Conservation (phyloP, 2,797 vertebrate species). For the Thamnophis elegans region DNA sequence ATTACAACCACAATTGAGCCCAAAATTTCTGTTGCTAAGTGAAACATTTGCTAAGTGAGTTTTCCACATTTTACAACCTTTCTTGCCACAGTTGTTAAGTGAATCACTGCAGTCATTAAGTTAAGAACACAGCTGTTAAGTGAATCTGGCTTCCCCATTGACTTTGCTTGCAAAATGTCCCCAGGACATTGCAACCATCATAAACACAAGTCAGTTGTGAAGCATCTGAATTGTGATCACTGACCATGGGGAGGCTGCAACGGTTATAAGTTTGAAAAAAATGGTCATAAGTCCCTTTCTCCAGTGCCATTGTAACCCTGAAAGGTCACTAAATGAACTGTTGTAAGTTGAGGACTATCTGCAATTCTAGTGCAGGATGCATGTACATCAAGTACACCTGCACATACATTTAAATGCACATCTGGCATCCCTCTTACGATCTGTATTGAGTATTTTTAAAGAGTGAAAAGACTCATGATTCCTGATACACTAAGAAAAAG, state of each 20-base stretch:
- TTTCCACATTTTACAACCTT: neutral
- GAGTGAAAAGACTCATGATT: neutral
- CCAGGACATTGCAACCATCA: no score
- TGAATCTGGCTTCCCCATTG: neutral
- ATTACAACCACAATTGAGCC: no score
- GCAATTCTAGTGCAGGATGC: neutral
- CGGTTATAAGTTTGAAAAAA: neutral
- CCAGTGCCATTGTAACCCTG: neutral
- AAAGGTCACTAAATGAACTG: neutral
- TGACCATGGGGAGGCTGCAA: neutral
- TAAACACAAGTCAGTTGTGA: neutral
- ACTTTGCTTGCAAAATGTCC: neutral
- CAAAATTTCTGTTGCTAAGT: neutral
- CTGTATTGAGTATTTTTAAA: neutral
- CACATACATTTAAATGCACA: neutral
- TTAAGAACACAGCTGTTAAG: neutral
- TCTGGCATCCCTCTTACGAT: neutral
- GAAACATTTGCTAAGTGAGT: neutral
- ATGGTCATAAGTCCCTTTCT: neutral
- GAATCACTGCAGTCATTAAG: neutral
- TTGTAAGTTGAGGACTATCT: neutral
- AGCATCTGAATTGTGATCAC: neutral
- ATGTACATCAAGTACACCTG: neutral
- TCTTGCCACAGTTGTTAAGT: neutral
- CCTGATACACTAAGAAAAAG: neutral